Evolutionary conservation across 2,888 invertebrate genomes (phyloP).

Genomic region (Blera fallax): DNA sequence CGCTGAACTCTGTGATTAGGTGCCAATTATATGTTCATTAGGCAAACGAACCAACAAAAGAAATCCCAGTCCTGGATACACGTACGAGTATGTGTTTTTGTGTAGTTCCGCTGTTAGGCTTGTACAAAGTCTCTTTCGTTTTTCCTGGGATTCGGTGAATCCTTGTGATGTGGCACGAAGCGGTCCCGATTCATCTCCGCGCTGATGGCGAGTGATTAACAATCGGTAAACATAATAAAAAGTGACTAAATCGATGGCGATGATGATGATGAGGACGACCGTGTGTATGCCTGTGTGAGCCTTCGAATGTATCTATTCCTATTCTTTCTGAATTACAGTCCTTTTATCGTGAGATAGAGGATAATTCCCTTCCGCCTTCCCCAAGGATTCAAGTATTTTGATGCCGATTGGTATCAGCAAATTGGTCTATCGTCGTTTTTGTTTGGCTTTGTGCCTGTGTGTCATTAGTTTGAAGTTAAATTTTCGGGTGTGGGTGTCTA

Average conservation of each 20-base stretch:
- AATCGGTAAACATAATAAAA: slow-evolving; percentile 66
- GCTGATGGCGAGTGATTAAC: slow-evolving; percentile 59
- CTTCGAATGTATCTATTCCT: slow-evolving; percentile 19
- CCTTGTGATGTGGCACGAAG: slow-evolving; percentile 52
- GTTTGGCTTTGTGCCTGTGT: slow-evolving; percentile 29
- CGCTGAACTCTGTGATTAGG: slow-evolving; percentile 68
- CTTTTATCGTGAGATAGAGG: neutral
- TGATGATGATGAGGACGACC: neutral
- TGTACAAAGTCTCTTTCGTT: neutral
- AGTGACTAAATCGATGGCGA: slow-evolving; percentile 43
- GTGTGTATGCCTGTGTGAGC: neutral
- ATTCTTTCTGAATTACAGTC: slow-evolving; percentile 30
- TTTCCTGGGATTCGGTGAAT: slow-evolving; percentile 45
- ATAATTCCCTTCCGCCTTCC: neutral
- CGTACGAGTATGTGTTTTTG: slow-evolving; percentile 27
- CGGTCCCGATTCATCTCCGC: slow-evolving; percentile 60
- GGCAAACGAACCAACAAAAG: slow-evolving; percentile 54
- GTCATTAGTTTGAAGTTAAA: slow-evolving; percentile 29
- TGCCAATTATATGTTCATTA: slow-evolving; percentile 72
- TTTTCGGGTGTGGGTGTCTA: neutral
- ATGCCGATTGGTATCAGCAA: slow-evolving; percentile 26
- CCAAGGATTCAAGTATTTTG: neutral
- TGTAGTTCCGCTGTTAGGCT: slow-evolving; percentile 30
- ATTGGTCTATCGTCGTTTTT: slow-evolving; percentile 35
- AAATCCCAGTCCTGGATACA: slow-evolving; percentile 36